phyloP scores from a whole-genome alignment of 2,113 vertebrate genomes.

The Pungitius pungitius region DNA sequence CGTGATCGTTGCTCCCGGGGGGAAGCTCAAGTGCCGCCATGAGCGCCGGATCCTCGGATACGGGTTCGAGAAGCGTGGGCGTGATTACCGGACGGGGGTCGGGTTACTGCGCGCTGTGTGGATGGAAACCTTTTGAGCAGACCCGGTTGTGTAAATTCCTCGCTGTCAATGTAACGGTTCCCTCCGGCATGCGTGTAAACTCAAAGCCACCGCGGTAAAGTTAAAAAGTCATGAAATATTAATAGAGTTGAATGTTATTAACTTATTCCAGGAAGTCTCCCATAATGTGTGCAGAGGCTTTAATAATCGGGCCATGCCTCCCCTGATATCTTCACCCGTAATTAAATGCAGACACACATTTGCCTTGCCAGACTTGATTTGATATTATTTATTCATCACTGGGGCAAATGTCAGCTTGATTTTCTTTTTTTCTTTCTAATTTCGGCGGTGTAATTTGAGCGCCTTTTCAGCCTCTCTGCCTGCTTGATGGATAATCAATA shows the following conservation, averaged over 20 bases:
- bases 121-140: slow-evolving; percentile 42
- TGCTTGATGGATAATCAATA: slow-evolving; percentile 76
- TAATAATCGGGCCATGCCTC: slow-evolving; percentile 68
- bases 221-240: slow-evolving; percentile 76
- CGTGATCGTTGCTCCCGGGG: slow-evolving; percentile 8
- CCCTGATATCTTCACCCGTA: slow-evolving; percentile 69
- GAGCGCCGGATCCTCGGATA: slow-evolving; percentile 6
- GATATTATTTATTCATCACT: slow-evolving; percentile 76
- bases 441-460: slow-evolving; percentile 54
- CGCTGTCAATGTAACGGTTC: slow-evolving; percentile 51
- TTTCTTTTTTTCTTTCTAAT: slow-evolving; percentile 10
- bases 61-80: slow-evolving; percentile 29
- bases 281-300: slow-evolving; percentile 64
- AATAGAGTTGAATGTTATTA: slow-evolving; percentile 61
- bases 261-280: slow-evolving; percentile 58
- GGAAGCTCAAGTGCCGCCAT: background rate
- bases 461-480: slow-evolving; percentile 63
- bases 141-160: slow-evolving; percentile 57
- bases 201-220: slow-evolving; percentile 56
- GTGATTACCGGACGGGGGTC: slow-evolving; percentile 55
- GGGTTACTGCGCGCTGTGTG: slow-evolving; percentile 35
- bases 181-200: slow-evolving; percentile 51
- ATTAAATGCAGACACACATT: slow-evolving; percentile 80
- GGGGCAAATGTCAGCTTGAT: slow-evolving; percentile 62
- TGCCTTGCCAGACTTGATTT: slow-evolving; percentile 75